Percentiles rank a stretch among this genome's conserved stretches.
Evolutionary conservation across 2,797 vertebrate species (phyloP).

Genomic region (Oryzias dopingdopingensis): DNA sequence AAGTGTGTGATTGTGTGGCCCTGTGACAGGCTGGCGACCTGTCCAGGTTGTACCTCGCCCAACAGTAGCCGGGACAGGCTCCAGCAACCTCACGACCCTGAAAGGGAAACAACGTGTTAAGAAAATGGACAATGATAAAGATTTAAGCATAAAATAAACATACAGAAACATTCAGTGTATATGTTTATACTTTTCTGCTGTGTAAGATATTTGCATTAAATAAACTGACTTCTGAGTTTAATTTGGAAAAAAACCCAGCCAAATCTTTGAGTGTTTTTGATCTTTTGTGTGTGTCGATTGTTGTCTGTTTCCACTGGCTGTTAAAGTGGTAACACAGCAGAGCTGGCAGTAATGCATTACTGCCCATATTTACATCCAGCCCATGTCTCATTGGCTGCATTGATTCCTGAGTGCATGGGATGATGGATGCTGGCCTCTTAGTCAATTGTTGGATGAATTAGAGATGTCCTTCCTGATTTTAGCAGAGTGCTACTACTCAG

Average conservation of each 20-base stretch:
- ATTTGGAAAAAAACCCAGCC: too few species aligned
- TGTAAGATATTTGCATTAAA: not conserved
- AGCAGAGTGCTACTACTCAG: conserved; percentile 69
- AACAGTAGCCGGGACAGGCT: too few species aligned
- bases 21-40: too few species aligned
- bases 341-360: conserved; percentile 32
- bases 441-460: conserved; percentile 53
- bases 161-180: too few species aligned
- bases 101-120: too few species aligned
- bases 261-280: too few species aligned
- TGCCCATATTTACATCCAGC: conserved; percentile 35
- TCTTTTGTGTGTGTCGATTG: conserved; percentile 12
- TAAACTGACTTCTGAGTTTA: too few species aligned
- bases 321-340: conserved; percentile 4
- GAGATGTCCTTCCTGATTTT: conserved; percentile 66
- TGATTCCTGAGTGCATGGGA: conserved; percentile 54
- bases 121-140: too few species aligned
- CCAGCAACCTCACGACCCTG: too few species aligned
- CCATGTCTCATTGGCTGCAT: conserved; percentile 42
- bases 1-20: too few species aligned
- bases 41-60: too few species aligned
- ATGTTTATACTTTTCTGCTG: conserved; percentile 1
- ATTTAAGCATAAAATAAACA: too few species aligned
- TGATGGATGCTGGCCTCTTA: conserved; percentile 60
- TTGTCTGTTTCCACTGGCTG: conserved; percentile 8